Evolutionary conservation across 2,888 invertebrate species (phyloP).

Genomic region (Pherbina coryleti): DNA sequence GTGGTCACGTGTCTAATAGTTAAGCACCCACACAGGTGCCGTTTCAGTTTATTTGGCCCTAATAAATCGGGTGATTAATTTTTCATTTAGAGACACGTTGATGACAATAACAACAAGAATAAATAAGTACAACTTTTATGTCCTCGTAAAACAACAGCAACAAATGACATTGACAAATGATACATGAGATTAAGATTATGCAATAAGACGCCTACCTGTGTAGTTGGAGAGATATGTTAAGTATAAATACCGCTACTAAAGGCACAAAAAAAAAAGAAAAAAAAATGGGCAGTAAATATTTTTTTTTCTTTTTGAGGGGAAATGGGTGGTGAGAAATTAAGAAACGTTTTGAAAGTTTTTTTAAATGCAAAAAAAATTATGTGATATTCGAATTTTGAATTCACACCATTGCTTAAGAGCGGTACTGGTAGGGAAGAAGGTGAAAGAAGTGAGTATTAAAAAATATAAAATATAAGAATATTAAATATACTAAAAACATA

Average conservation of each 20-base stretch:
- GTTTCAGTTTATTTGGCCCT: background rate
- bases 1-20: background rate
- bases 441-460: too few relatives aligned
- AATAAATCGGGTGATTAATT: slow-evolving; percentile 2
- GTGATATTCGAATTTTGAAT: too few relatives aligned
- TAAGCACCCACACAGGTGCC: background rate
- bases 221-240: background rate
- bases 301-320: background rate
- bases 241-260: background rate
- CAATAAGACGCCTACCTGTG: background rate
- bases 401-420: too few relatives aligned
- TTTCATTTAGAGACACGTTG: slow-evolving; percentile 10
- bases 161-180: slow-evolving; percentile 10
- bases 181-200: background rate
- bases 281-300: background rate
- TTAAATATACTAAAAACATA: too few relatives aligned
- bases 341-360: background rate
- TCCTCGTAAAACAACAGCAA: background rate
- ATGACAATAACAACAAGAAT: background rate
- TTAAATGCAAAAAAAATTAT: too few relatives aligned
- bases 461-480: too few relatives aligned
- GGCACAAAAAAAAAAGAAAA: background rate
- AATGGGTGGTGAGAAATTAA: background rate
- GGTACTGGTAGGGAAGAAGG: too few relatives aligned
- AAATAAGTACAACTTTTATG: background rate